A percentile compares a stretch with the other conserved stretches of the same genome.
Conservation (phyloP, 1,140 invertebrate genomes). For the Asobara japonica region DNA sequence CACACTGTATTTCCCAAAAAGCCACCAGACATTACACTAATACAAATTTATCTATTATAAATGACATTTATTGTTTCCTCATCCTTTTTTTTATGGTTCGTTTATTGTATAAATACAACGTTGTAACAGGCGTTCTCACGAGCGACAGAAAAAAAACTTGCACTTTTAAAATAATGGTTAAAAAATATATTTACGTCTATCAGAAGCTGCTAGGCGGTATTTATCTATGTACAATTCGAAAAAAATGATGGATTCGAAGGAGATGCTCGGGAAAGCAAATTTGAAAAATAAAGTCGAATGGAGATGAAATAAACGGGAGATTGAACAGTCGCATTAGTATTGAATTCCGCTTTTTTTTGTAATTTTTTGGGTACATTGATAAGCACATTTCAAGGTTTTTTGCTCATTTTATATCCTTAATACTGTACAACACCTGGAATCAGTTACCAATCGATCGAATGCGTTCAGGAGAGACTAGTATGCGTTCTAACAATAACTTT, state of each 20-base stretch:
- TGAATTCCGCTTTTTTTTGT: constrained; percentile 20
- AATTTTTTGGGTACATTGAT: constrained; percentile 28
- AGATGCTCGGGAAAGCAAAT: not conserved
- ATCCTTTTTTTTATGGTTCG: not conserved
- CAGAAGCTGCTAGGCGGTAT: not conserved
- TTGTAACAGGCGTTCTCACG: not conserved
- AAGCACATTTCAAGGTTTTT: constrained; percentile 16
- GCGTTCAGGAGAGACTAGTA: not conserved
- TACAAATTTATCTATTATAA: constrained; percentile 26
- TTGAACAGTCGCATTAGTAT: constrained; percentile 18
- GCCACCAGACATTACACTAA: not conserved
- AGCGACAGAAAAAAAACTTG: not conserved
- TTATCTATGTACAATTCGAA: constrained; percentile 24
- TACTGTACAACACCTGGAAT: constrained; percentile 34
- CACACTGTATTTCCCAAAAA: not conserved
- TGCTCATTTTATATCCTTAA: constrained; percentile 23
- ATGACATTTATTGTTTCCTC: constrained; percentile 11
- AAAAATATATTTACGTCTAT: constrained; percentile 7
- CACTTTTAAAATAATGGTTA: constrained; percentile 3
- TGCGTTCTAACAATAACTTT: constrained; percentile 1
- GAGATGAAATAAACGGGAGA: not conserved
- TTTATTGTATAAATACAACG: constrained; percentile 14
- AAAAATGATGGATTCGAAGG: not conserved
- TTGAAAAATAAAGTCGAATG: not conserved
- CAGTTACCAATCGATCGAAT: constrained; percentile 17